Base-by-base conservation (phyloP, 2,797 vertebrate genomes). In the Sebastes hubbsi region DNA sequence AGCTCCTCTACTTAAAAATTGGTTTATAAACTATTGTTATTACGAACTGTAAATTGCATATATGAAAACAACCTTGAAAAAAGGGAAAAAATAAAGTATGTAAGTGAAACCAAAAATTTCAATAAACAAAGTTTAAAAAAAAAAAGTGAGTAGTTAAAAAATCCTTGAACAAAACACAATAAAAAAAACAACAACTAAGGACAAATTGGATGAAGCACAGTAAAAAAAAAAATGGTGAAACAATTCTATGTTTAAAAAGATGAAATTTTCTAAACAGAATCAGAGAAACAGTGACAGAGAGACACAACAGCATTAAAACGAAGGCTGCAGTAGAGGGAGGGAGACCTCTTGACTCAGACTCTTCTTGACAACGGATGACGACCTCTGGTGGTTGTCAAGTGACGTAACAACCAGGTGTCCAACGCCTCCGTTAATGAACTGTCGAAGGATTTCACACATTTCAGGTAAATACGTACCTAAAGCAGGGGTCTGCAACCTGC, bases 311-410 rank as follows among this genome's bases (percentile, higher is more conserved):
- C 8, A 27, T 42, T 18, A 20, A 68, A 73, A 68, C 66, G 8
- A 76, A 63, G 1, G 3, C 54, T 79, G 75, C 84, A 84, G 52
- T 25, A 22, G 0, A 1, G 4, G 29, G 22, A 61, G 52, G 22
- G 64, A 79, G 1, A 4, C 10, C 16, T 81, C 62, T 29, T 2
- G n/a, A 8, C 14, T 11, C 14, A 2, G 22, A 13, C 14, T 32
- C 54, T 13, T 56, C 20, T 34, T 20, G 22, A 4, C 7, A 32
- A 22, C 18, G 30, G 6, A 8, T 27, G 64, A 18, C 60, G 82
- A 29, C 82, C 68, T 81, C 85, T 81, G 69, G 78, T 3, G 78
- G 76, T 12, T 12, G 7, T 9, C 56, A 1, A 9, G 27, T 29
- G 61, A 74, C 52, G 18, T 56, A 6, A 73, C 68, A 68, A 20